phyloP scores from a whole-genome alignment of 2,113 vertebrate genomes.

The Anoura caudifer region DNA sequence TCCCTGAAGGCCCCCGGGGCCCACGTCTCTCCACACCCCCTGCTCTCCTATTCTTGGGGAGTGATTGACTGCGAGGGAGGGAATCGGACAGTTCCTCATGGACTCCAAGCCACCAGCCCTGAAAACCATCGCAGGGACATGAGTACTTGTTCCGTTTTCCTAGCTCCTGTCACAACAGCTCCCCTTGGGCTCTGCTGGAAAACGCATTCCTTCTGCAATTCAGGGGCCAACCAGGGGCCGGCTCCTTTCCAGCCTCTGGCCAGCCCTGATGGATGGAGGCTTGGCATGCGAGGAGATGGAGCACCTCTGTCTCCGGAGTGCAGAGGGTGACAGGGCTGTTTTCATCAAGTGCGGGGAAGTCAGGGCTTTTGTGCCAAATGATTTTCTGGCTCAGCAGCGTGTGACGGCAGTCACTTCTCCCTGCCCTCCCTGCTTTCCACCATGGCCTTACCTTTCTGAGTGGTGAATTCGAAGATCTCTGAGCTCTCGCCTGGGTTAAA shows the following conservation, averaged over 20 bases:
- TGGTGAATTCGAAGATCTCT: slow-evolving; percentile 93
- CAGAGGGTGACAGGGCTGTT: background rate
- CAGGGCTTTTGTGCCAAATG: background rate
- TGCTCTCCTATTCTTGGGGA: background rate
- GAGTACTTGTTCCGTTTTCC: rapidly evolving
- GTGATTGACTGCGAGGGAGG: background rate
- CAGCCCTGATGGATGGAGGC: background rate
- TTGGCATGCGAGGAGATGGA: rapidly evolving
- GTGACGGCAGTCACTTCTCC: no score
- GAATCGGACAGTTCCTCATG: background rate
- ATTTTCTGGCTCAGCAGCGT: background rate
- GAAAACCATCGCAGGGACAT: background rate
- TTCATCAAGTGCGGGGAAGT: background rate
- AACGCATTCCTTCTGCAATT: rapidly evolving
- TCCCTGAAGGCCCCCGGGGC: no score
- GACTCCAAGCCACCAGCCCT: background rate
- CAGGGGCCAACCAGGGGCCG: background rate
- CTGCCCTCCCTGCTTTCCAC: background rate
- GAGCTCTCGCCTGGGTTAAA: slow-evolving; percentile 91
- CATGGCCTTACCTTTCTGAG: slow-evolving; percentile 90
- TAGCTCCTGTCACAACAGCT: background rate
- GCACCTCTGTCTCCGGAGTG: rapidly evolving
- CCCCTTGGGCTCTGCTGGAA: background rate
- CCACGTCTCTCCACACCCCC: background rate
- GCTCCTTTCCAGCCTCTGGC: background rate